Evolutionary conservation across 2,797 vertebrate species (phyloP).

Genomic region (Diglossa cyanea): DNA sequence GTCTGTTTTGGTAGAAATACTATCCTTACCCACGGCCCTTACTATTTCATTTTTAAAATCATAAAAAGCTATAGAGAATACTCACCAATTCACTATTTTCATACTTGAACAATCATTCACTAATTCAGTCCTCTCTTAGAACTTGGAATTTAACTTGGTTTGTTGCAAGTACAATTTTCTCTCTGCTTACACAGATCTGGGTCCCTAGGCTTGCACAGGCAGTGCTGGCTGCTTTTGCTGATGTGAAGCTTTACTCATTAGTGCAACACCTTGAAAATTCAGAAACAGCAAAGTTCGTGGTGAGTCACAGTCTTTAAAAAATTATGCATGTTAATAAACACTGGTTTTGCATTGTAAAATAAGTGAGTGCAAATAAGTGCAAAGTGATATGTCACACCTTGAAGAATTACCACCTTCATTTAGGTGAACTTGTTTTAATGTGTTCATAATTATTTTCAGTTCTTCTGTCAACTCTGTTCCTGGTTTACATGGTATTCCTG

Average conservation of each 20-base stretch:
- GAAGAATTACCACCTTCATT: not conserved
- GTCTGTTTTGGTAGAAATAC: not conserved
- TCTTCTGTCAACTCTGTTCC: conserved; percentile 91
- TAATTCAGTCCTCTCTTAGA: not conserved
- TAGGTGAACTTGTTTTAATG: not conserved
- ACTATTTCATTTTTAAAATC: not conserved
- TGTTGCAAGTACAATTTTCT: not conserved
- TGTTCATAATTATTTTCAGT: conserved; percentile 73
- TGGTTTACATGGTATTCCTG: conserved; percentile 99
- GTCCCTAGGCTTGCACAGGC: conserved; percentile 87
- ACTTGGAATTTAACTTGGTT: not conserved
- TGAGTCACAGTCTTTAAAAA: conserved; percentile 65
- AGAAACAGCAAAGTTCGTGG: conserved; percentile 86
- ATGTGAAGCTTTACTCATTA: conserved; percentile 87
- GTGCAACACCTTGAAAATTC: conserved; percentile 78
- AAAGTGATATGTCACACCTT: not conserved
- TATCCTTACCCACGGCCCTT: not conserved
- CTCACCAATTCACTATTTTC: not conserved
- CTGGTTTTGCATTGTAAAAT: not conserved
- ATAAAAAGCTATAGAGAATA: not conserved
- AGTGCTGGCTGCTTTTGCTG: conserved; percentile 85
- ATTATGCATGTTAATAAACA: not conserved
- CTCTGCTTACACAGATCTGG: conserved; percentile 83
- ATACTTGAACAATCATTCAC: not conserved
- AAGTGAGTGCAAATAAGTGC: not conserved